Base-by-base conservation (phyloP, 2,113 vertebrate species). In the Ptyas mucosa region DNA sequence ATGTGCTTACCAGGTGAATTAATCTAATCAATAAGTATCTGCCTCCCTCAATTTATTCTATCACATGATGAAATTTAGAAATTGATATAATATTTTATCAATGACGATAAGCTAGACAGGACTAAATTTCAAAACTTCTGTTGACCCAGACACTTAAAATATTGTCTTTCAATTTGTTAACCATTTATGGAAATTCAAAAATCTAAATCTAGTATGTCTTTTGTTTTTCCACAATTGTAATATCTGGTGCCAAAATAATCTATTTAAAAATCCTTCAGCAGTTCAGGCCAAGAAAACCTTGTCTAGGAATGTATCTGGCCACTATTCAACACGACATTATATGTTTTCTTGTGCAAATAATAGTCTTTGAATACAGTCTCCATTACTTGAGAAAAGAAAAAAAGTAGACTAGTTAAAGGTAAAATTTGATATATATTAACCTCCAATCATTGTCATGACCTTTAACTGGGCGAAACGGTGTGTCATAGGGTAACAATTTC, bases 261-360 rank as follows among this genome's bases (percentile, higher is more conserved):
- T 96, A 96, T 96, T 94, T 97, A 97, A 96, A 98, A 97, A 97
- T 95, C 95, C 94, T 96, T 98, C 97, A 97, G 96, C 97, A 97
- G 94, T 91, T 96, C 55, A 97, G 97, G 97, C 97, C 95, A 98
- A 96, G 94, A 96, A 96, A 97, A 95, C 94, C n/a, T 43, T 93
- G 98, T 98, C 98, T 98, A 97, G 98, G 98, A 98, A 98, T 98
- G 97, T 96, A 95, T 97, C 91, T 97, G 98, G 98, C 97, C 21
- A 93, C 91, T 93, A 97, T 96, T 97, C 95, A 97, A 58, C 85
- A 97, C n/a, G 95, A 96, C 95, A 96, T 96, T 96, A 92, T 96
- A 97, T 96, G 95, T 96, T 97, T 97, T 97, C 96, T 97, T 98
- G 95, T 97, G 89, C 95, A 97, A 97, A 96, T 90, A 97, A 94